Base-by-base conservation (phyloP, 92 coral and sea anemone species). In the Paragorgia papillata region DNA sequence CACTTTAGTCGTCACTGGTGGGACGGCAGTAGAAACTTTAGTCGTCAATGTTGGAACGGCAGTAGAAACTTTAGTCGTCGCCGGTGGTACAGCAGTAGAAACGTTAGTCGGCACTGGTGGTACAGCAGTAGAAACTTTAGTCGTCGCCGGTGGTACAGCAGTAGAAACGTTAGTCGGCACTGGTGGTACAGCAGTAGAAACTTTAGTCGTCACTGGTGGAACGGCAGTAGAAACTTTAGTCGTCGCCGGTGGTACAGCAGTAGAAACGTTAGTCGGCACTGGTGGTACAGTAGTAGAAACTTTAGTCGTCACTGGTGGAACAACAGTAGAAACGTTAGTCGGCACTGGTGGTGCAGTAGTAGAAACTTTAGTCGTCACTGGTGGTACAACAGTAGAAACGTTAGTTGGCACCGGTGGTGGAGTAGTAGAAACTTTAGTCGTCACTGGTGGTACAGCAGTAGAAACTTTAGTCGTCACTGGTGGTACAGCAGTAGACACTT, bases 31-130 rank as follows among this genome's bases (percentile, higher is more conserved):
- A 46, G 79, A 15, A 41, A 64, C 21, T 48, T 33, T 57, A 28
- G 55, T 10, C 43, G 85, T 35, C 59, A 78, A 18, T 33, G 83
- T 1, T 48, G 83, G 55, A 43, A 51, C 26, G 41, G 41, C 29
- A 22, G 73, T 46, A 49, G 55, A 19, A 17, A 41, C 32, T 31
- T 69, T 30, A 13, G 81, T 25, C 28, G 80, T 29, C 31, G 53
- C 43, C 49, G 64, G 35, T 43, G 71, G 5, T 41, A 76, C 61
- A 14, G 9, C 26, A 10, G 71, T 35, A 13, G 71, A 7, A 3
- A 37, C 53, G 35, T 49, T 28, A 13, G 69, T 63, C 25, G 69
- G 1, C 4, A 26, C 27, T 9, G 53, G 53, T 46, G 53, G 14
- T 6, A 46, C 53, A 7, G 6, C 7, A 12, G 49, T 32, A 1